phyloP scores from a whole-genome alignment of 2,113 vertebrate genomes.

The Mixornis gularis region DNA sequence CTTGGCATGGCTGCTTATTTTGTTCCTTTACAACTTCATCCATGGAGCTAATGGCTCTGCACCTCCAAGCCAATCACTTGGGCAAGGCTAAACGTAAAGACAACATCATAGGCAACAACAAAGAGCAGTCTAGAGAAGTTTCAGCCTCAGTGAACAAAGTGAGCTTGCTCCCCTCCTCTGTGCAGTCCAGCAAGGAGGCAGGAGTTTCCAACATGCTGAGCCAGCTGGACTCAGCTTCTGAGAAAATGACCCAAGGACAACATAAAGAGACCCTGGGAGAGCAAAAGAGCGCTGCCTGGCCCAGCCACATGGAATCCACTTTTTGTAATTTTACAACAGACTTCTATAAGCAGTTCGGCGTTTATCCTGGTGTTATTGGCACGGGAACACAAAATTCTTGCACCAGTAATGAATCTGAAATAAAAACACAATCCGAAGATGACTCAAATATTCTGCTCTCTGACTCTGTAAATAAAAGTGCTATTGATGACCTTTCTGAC shows the following conservation, averaged over 20 bases:
- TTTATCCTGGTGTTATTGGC: slow-evolving; percentile 77
- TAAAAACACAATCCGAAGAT: slow-evolving; percentile 72
- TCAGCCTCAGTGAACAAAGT: slow-evolving; percentile 65
- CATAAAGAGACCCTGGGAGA: slow-evolving; percentile 74
- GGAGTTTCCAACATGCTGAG: slow-evolving; percentile 60
- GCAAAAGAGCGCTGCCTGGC: slow-evolving; percentile 80
- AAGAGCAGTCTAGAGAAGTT: slow-evolving; percentile 77
- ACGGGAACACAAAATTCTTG: slow-evolving; percentile 73
- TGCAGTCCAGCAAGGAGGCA: slow-evolving; percentile 72
- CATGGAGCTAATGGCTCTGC: slow-evolving; percentile 94
- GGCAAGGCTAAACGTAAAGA: slow-evolving; percentile 84
- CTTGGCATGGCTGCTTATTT: slow-evolving; percentile 95
- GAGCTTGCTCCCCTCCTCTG: slow-evolving; percentile 57
- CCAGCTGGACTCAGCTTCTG: slow-evolving; percentile 64
- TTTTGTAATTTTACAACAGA: slow-evolving; percentile 85
- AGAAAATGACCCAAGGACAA: slow-evolving; percentile 75
- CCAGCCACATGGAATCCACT: slow-evolving; percentile 80
- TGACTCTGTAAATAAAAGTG: slow-evolving; percentile 68
- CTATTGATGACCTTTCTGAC: slow-evolving; percentile 82
- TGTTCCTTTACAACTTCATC: slow-evolving; percentile 95
- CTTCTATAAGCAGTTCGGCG: slow-evolving; percentile 92
- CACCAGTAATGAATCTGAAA: slow-evolving; percentile 66
- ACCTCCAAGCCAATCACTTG: slow-evolving; percentile 95
- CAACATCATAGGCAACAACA: slow-evolving; percentile 66
- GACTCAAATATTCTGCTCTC: slow-evolving; percentile 72